Percentiles rank a stretch among this genome's conserved stretches.
These are phyloP conservation scores for Halocaridina rubra DNA, from an alignment of 2,888 invertebrate species.

Conservation along the genomic window DNA sequence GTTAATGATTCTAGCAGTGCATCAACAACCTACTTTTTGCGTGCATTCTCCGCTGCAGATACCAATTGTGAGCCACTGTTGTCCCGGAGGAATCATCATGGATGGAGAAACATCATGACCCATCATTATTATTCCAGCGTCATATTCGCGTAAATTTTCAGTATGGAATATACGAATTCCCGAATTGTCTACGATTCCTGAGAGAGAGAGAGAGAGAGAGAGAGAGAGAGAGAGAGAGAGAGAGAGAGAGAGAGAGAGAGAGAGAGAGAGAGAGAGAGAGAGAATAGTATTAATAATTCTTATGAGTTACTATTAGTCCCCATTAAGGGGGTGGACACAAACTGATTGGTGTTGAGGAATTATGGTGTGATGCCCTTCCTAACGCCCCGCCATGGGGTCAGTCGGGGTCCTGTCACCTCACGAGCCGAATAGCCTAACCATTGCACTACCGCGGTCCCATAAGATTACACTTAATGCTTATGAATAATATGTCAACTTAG, in stretches of 20 bases:
- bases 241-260: constrained; percentile 3
- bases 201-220: not conserved
- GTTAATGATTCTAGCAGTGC: not conserved
- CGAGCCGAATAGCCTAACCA: too few species aligned
- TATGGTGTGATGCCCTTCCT: too few species aligned
- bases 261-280: not conserved
- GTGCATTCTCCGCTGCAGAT: constrained; percentile 55
- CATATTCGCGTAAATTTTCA: constrained; percentile 78
- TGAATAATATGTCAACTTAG: too few species aligned
- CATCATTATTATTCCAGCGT: constrained; percentile 83
- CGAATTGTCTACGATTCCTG: constrained; percentile 65
- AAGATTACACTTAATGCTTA: too few species aligned
- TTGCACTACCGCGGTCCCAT: too few species aligned
- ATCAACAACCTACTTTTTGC: not conserved
- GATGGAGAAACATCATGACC: constrained; percentile 84
- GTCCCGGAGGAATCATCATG: constrained; percentile 85
- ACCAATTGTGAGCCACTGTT: constrained; percentile 67
- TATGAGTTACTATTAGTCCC: too few species aligned
- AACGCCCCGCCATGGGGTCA: too few species aligned
- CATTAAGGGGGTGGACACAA: too few species aligned
- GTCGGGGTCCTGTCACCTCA: too few species aligned
- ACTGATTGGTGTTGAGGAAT: too few species aligned
- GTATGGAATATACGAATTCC: constrained; percentile 87
- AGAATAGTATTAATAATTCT: not conserved
- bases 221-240: constrained; percentile 12